Evolutionary conservation across 2,888 invertebrate species (phyloP).

Genomic region (Diaphora mendica): DNA sequence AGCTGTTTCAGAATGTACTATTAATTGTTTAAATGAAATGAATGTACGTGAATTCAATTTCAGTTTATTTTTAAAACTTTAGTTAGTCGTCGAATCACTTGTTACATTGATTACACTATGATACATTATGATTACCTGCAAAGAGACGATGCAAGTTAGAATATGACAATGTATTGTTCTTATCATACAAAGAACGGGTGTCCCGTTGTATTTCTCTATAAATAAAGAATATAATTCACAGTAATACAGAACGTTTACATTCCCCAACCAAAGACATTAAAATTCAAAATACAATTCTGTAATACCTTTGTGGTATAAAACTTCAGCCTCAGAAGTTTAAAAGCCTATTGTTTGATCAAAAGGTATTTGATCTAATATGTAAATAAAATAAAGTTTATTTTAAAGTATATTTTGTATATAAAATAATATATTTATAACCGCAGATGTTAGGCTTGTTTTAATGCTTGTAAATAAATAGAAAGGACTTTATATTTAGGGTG

Average conservation of each 20-base stretch:
- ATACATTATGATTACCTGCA: not conserved
- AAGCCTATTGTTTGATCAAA: conserved; percentile 38
- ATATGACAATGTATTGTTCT: too few relatives aligned
- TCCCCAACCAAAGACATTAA: not conserved
- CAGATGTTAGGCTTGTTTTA: conserved; percentile 49
- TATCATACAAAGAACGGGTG: not conserved
- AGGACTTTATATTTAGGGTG: conserved; percentile 37
- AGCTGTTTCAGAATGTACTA: not conserved
- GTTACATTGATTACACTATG: not conserved
- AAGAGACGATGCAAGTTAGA: not conserved
- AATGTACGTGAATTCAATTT: not conserved
- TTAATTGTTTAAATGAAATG: not conserved
- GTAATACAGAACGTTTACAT: not conserved
- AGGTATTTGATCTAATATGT: conserved; percentile 26
- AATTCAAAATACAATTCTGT: conserved; percentile 9
- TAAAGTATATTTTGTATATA: conserved; percentile 53
- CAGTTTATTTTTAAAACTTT: not conserved
- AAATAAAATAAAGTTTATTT: conserved; percentile 47
- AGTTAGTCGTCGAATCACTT: not conserved
- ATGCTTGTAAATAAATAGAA: conserved; percentile 61
- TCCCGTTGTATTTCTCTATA: not conserved
- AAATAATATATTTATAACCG: conserved; percentile 52
- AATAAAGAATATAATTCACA: not conserved
- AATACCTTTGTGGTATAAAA: conserved; percentile 21
- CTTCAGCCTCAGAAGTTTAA: conserved; percentile 21